These are phyloP conservation scores for Caenorhabditis briggsae DNA, from an alignment of 1,140 invertebrate genomes.

Conservation along the genomic window DNA sequence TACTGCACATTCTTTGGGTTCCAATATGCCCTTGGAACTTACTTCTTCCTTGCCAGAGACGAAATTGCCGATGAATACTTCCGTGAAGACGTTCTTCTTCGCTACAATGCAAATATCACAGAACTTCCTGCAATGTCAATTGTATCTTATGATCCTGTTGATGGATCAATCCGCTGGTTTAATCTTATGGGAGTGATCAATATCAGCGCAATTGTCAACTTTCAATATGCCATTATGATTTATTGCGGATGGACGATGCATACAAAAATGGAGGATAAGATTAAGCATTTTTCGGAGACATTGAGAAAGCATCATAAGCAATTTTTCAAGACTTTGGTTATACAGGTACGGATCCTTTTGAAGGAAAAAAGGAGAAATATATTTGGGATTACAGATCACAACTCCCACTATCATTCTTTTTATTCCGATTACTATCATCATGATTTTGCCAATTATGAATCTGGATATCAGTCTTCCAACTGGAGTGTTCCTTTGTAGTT, in stretches of 20 bases:
- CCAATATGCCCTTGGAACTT: not conserved
- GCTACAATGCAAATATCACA: not conserved
- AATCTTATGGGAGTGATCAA: too few species aligned
- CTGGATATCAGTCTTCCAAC: not conserved
- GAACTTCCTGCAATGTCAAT: not conserved
- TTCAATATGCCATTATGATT: not conserved
- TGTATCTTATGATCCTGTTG: too few species aligned
- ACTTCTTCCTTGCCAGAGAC: not conserved
- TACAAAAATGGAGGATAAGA: not conserved
- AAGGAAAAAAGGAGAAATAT: not conserved
- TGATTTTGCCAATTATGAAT: not conserved
- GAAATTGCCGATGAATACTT: not conserved
- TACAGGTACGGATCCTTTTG: not conserved
- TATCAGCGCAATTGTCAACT: too few species aligned
- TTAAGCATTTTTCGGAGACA: not conserved
- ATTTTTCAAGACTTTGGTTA: not conserved
- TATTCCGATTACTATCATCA: not conserved
- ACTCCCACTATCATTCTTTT: not conserved
- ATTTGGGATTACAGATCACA: not conserved
- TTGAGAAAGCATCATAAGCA: constrained; percentile 12
- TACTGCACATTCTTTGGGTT: not conserved
- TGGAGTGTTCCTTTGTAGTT: not conserved
- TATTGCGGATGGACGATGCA: not conserved
- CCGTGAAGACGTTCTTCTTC: not conserved
- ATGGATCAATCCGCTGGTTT: too few species aligned